phyloP scores from a whole-genome alignment of 2,113 vertebrate species.

The Datnioides undecimradiatus region DNA sequence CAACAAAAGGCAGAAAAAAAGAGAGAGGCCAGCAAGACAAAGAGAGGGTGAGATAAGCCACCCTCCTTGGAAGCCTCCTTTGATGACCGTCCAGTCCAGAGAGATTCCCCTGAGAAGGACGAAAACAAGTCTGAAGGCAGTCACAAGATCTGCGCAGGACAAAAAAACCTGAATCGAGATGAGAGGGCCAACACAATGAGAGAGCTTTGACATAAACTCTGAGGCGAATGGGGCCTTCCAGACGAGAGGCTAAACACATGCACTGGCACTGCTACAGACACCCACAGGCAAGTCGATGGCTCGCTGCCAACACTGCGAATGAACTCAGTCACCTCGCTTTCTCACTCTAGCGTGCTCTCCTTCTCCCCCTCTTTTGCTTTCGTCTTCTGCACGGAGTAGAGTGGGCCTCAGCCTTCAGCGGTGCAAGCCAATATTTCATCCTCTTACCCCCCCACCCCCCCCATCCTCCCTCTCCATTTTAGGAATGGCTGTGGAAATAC shows the following conservation, averaged over 20 bases:
- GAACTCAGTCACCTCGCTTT: constrained; percentile 84
- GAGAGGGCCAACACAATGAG: constrained; percentile 75
- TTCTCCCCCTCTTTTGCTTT: constrained; percentile 59
- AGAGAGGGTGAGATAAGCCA: constrained; percentile 47
- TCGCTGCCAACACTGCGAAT: constrained; percentile 77
- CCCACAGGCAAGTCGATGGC: constrained; percentile 83
- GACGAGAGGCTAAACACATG: constrained; percentile 86
- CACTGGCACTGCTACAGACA: constrained; percentile 84
- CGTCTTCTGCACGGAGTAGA: constrained; percentile 59
- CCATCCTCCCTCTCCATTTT: constrained; percentile 72
- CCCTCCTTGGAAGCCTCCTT: constrained; percentile 49
- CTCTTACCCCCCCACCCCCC: constrained; percentile 52
- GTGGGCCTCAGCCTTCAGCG: constrained; percentile 71
- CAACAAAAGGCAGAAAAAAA: constrained; percentile 44
- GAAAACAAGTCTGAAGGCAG: constrained; percentile 65
- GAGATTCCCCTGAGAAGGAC: constrained; percentile 57
- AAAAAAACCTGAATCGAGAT: constrained; percentile 72
- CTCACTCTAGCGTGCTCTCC: constrained; percentile 56
- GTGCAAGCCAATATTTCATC: constrained; percentile 78
- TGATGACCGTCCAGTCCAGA: constrained; percentile 53
- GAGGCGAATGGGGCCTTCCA: constrained; percentile 78
- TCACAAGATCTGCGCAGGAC: constrained; percentile 64
- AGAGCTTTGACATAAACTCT: constrained; percentile 79
- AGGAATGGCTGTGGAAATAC: constrained; percentile 77
- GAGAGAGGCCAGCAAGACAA: constrained; percentile 36